Conservation (phyloP, 2,797 vertebrate species). For the Coregonus sp. region DNA sequence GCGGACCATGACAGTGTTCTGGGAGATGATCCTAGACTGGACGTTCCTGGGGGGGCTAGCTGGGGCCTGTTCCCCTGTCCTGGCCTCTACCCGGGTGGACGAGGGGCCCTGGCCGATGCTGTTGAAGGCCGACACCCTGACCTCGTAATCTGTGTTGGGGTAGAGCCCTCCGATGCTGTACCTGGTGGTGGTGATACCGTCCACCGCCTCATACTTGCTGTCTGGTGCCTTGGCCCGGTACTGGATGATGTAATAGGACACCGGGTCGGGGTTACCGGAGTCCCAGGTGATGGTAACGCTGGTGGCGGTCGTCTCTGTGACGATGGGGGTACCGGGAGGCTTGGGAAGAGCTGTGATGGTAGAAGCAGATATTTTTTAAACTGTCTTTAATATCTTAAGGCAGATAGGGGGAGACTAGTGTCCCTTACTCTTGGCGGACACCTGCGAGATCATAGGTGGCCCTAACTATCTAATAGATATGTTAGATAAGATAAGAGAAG, state of each 20-base stretch:
- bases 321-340: conserved; percentile 89
- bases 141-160: conserved; percentile 97
- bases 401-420: background rate
- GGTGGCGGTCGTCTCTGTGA: conserved; percentile 96
- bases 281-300: conserved; percentile 99
- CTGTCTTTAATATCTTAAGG: background rate
- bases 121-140: conserved; percentile 94
- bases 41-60: conserved; percentile 93
- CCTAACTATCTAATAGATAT: background rate
- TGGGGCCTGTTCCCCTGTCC: conserved; percentile 93
- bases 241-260: conserved; percentile 97
- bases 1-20: conserved; percentile 93
- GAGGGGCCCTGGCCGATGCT: conserved; percentile 95
- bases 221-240: conserved; percentile 95
- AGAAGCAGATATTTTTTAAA: conserved; percentile 18
- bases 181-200: conserved; percentile 96
- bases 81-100: conserved; percentile 89
- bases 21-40: conserved; percentile 91
- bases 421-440: conserved; percentile 93
- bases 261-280: conserved; percentile 94
- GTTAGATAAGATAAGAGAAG: background rate
- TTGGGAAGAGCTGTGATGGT: conserved; percentile 88
- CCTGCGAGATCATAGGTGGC: conserved; percentile 59
- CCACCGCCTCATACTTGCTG: conserved; percentile 93
- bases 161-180: conserved; percentile 98